A percentile compares a stretch with the other conserved stretches of the same genome.
Conservation (phyloP, 2,113 vertebrate species). For the Leuciscus idus region DNA sequence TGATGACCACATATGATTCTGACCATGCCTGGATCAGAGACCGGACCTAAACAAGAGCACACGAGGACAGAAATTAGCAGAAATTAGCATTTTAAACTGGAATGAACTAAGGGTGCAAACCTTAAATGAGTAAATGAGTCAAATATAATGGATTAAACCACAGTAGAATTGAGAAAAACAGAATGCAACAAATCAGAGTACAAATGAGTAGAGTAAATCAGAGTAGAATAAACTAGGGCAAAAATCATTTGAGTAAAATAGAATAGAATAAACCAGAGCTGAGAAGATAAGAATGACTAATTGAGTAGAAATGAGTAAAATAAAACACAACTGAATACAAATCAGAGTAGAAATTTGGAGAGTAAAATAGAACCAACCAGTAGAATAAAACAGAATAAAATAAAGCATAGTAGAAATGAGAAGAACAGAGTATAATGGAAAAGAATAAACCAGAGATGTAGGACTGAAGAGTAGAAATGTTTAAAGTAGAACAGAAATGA, state of each 20-base stretch:
- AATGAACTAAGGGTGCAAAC: background rate
- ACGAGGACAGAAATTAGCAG: background rate
- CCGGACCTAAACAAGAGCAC: constrained; percentile 65
- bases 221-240: background rate
- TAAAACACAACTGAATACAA: background rate
- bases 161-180: no score
- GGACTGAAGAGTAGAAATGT: no score
- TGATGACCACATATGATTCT: constrained; percentile 89
- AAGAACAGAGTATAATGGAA: background rate
- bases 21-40: constrained; percentile 82
- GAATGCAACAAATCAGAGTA: background rate
- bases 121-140: background rate
- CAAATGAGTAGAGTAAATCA: background rate
- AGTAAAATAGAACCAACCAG: background rate
- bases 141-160: background rate
- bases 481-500: no score
- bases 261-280: background rate
- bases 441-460: background rate
- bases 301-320: no score
- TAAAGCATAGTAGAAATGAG: background rate
- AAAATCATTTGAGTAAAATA: background rate
- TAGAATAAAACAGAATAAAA: background rate
- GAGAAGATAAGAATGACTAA: background rate
- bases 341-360: background rate
- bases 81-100: background rate